Evolutionary conservation across 2,797 vertebrate genomes (phyloP).

Genomic region (Pygocentrus nattereri): DNA sequence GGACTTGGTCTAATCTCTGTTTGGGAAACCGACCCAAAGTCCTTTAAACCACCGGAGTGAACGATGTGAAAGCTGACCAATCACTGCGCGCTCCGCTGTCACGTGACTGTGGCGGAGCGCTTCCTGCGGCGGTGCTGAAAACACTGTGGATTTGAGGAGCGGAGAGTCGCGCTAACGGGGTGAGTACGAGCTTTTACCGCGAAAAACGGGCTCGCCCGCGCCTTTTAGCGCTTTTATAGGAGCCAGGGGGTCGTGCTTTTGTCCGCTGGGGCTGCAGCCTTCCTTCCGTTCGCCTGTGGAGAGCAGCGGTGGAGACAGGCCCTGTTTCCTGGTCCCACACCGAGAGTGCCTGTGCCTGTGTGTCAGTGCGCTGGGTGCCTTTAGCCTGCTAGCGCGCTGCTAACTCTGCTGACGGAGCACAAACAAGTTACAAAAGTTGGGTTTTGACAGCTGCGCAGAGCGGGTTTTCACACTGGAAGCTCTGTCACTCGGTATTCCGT

Average conservation of each 20-base stretch:
- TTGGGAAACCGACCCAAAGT: conserved; percentile 1
- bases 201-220: not conserved
- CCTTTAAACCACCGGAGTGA: conserved; percentile 51
- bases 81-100: conserved; percentile 53
- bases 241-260: not conserved
- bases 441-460: conserved; percentile 2
- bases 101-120: conserved; percentile 63
- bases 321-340: conserved; percentile 66
- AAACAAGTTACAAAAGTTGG: conserved; percentile 57
- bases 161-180: conserved; percentile 61
- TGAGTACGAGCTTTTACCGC: conserved; percentile 55
- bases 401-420: conserved; percentile 40
- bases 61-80: conserved; percentile 58
- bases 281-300: conserved; percentile 24
- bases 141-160: conserved; percentile 58
- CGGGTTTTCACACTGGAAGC: not conserved
- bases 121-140: conserved; percentile 63
- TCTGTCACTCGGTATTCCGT: not conserved
- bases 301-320: conserved; percentile 59
- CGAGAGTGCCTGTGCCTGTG: conserved; percentile 8
- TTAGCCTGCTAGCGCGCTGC: conserved; percentile 22
- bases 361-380: not conserved
- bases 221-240: not conserved
- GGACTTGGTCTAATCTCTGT: no score
- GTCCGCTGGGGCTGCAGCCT: not conserved